phyloP scores from a whole-genome alignment of 2,113 vertebrate species.

The Misgurnus anguillicaudatus region DNA sequence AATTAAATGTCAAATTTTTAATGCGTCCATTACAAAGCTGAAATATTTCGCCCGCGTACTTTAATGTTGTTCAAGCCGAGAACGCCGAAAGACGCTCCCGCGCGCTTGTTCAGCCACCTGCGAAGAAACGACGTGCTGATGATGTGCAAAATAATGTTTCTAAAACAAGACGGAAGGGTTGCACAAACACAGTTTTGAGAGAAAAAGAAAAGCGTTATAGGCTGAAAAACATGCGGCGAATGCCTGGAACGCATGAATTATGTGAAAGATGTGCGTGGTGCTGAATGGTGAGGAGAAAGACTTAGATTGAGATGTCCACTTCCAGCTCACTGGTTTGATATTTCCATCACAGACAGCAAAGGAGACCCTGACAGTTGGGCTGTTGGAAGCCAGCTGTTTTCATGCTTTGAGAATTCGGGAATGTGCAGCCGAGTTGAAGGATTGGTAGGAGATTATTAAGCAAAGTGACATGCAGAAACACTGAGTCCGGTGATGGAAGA shows the following conservation, averaged over 20 bases:
- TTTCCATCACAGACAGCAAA: slow-evolving; percentile 79
- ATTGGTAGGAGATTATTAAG: slow-evolving; percentile 78
- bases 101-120: slow-evolving; percentile 25
- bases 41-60: slow-evolving; percentile 45
- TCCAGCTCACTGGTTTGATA: slow-evolving; percentile 78
- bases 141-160: slow-evolving; percentile 7
- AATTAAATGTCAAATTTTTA: slow-evolving; percentile 56
- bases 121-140: slow-evolving; percentile 23
- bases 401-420: slow-evolving; percentile 73
- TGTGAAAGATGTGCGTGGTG: slow-evolving; percentile 64
- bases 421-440: slow-evolving; percentile 73
- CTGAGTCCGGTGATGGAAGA: slow-evolving; percentile 65
- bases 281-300: slow-evolving; percentile 54
- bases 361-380: slow-evolving; percentile 78
- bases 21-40: slow-evolving; percentile 51
- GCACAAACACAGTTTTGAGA: background rate
- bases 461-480: slow-evolving; percentile 75
- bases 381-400: slow-evolving; percentile 80
- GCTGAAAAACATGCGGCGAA: slow-evolving; percentile 20
- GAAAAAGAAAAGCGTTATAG: slow-evolving; percentile 18
- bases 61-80: slow-evolving; percentile 28
- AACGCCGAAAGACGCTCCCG: slow-evolving; percentile 20
- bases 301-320: slow-evolving; percentile 78
- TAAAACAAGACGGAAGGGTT: background rate
- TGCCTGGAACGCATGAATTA: slow-evolving; percentile 66